A percentile compares a stretch with the other conserved stretches of the same genome.
These are phyloP conservation scores for Paragorgia papillata DNA, from an alignment of 92 coral and sea anemone genomes.

Conservation along the genomic window DNA sequence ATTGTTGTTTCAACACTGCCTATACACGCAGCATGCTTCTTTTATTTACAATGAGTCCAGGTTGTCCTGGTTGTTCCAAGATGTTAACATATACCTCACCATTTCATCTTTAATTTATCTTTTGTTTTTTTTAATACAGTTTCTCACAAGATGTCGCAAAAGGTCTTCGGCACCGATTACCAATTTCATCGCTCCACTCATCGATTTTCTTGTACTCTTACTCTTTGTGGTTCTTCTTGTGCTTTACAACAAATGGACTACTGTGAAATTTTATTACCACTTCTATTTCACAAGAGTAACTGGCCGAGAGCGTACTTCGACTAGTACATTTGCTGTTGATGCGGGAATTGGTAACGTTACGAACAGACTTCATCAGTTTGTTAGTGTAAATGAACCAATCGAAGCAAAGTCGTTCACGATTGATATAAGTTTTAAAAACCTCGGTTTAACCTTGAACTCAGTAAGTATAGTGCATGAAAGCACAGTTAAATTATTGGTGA, in stretches of 20 bases:
- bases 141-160: constrained; percentile 58
- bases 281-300: constrained; percentile 5
- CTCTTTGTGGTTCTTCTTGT: constrained; percentile 28
- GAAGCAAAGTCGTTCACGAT: constrained; percentile 48
- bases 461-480: no score
- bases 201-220: constrained; percentile 37
- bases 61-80: no score
- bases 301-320: constrained; percentile 16
- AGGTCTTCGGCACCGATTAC: constrained; percentile 61
- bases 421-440: constrained; percentile 51
- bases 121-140: constrained; percentile 36
- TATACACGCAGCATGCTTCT: no score
- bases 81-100: no score
- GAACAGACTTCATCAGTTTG: not conserved
- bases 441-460: constrained; percentile 46
- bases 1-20: no score
- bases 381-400: not conserved
- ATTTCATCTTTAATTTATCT: no score
- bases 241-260: constrained; percentile 20
- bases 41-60: no score
- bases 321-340: not conserved
- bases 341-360: not conserved
- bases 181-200: constrained; percentile 39
- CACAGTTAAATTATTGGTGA: no score
- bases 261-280: constrained; percentile 21